A percentile compares a stretch with the other conserved stretches of the same genome.
Evolutionary conservation across 1,140 invertebrate genomes (phyloP).

Genomic region (Belonocnema kinseyi): DNA sequence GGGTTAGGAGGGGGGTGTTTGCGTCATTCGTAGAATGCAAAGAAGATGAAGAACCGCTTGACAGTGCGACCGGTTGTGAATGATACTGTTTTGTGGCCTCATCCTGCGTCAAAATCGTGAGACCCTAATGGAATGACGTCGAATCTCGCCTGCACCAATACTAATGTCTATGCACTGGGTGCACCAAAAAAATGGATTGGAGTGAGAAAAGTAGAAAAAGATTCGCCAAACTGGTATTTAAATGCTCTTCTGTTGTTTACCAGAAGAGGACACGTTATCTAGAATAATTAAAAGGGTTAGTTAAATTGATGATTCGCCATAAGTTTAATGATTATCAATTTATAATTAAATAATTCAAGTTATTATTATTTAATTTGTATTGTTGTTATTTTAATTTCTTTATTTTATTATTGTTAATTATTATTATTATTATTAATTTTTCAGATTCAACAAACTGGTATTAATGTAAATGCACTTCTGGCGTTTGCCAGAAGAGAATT

Average conservation of each 20-base stretch:
- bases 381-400: no score
- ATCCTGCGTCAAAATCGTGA: slow-evolving; percentile 26
- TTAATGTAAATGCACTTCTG: no score
- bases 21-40: not conserved
- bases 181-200: not conserved
- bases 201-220: slow-evolving; percentile 10
- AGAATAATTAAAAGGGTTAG: no score
- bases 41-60: not conserved
- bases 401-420: no score
- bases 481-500: no score
- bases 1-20: not conserved
- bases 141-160: not conserved
- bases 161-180: no score
- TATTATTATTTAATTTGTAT: no score
- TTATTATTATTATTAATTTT: no score
- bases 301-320: no score
- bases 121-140: not conserved
- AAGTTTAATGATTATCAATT: no score
- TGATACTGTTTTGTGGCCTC: slow-evolving; percentile 17
- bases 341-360: no score
- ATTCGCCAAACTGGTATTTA: not conserved
- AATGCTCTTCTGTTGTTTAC: not conserved
- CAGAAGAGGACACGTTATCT: not conserved
- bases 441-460: no score
- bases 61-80: not conserved